These are phyloP conservation scores for Gambusia yucatana DNA, from an alignment of 2,797 vertebrate species.

Conservation along the genomic window DNA sequence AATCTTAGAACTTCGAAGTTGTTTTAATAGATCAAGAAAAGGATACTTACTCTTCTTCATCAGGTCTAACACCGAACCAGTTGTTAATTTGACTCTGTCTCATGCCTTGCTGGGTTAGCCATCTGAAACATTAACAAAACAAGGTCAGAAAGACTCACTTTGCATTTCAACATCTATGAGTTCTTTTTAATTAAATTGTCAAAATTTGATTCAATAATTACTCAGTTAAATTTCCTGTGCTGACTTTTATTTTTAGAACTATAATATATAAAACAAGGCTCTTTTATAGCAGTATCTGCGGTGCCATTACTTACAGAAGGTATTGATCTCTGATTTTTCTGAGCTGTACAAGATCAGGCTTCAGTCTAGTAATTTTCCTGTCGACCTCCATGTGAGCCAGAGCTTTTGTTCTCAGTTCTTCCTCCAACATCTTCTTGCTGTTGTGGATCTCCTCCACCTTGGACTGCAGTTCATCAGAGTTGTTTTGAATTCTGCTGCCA, in stretches of 20 bases:
- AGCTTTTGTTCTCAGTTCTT: conserved; percentile 88
- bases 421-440: conserved; percentile 91
- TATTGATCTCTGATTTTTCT: conserved; percentile 93
- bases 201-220: not conserved
- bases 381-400: conserved; percentile 89
- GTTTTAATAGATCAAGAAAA: conserved; percentile 1
- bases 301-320: conserved; percentile 83
- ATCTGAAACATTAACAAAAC: conserved; percentile 74
- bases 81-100: conserved; percentile 91
- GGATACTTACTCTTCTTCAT: conserved; percentile 89
- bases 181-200: not conserved
- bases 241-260: not conserved
- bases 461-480: conserved; percentile 88
- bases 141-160: not conserved
- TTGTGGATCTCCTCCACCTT: conserved; percentile 90
- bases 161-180: not conserved
- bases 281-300: not conserved
- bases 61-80: conserved; percentile 88
- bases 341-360: conserved; percentile 92
- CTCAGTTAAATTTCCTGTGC: no score
- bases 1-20: not conserved
- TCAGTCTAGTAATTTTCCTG: conserved; percentile 90
- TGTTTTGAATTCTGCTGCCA: conserved; percentile 84
- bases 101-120: conserved; percentile 91
- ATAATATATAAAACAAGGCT: not conserved